Evolutionary conservation across 2,888 invertebrate genomes (phyloP).

Genomic region (Argynnis bischoffii): DNA sequence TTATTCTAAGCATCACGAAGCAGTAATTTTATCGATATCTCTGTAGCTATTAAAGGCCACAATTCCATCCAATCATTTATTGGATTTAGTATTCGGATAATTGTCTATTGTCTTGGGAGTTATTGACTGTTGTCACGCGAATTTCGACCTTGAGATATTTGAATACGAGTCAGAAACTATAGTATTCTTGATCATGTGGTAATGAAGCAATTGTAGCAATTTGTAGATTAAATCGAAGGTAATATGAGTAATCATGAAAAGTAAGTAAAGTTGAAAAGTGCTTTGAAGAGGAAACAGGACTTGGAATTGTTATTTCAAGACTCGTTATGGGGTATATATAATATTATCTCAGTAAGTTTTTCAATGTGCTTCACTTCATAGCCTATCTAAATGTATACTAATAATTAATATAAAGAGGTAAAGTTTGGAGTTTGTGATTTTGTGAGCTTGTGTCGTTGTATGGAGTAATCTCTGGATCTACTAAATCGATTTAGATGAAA

Average conservation of each 20-base stretch:
- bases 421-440: no score
- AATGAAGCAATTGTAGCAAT: slow-evolving; percentile 39
- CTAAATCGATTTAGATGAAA: no score
- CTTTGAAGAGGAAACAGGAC: background rate
- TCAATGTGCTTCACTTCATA: no score
- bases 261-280: background rate
- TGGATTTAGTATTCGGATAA: slow-evolving; percentile 45
- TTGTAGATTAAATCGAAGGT: slow-evolving; percentile 38
- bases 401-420: no score
- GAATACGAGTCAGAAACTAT: slow-evolving; percentile 23
- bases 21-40: slow-evolving; percentile 42
- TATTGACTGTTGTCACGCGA: slow-evolving; percentile 28
- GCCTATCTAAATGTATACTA: no score
- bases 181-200: slow-evolving; percentile 38
- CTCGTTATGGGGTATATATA: no score
- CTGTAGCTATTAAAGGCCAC: slow-evolving; percentile 41
- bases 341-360: no score
- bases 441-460: no score
- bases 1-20: slow-evolving; percentile 33
- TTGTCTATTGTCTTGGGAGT: slow-evolving; percentile 44
- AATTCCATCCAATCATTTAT: slow-evolving; percentile 42
- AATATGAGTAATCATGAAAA: slow-evolving; percentile 15
- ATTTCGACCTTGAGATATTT: slow-evolving; percentile 32
- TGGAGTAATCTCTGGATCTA: no score
- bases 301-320: no score